A percentile compares a stretch with the other conserved stretches of the same genome.
Conservation (phyloP, 2,797 vertebrate species). For the Enteromius treurensis region DNA sequence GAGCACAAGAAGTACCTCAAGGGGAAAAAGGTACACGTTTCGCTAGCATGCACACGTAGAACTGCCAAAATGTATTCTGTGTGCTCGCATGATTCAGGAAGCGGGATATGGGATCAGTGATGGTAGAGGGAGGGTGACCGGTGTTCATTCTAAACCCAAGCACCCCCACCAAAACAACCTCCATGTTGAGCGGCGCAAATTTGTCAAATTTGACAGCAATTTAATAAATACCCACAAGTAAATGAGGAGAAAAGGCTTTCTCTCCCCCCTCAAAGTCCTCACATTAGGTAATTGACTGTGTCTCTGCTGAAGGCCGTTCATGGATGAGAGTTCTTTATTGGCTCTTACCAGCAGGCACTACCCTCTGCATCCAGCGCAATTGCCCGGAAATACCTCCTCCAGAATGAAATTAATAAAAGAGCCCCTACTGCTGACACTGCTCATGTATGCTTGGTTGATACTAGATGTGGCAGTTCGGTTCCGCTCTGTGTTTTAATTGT, state of each 20-base stretch:
- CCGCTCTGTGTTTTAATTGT: conserved; percentile 58
- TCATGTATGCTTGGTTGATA: conserved; percentile 30
- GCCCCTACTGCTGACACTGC: conserved; percentile 49
- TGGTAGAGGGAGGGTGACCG: not conserved
- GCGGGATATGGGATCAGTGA: conserved; percentile 7
- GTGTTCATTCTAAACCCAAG: conserved; percentile 1
- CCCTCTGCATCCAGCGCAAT: conserved; percentile 75
- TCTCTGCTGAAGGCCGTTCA: conserved; percentile 86
- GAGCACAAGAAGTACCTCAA: conserved; percentile 71
- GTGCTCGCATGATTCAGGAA: conserved; percentile 24
- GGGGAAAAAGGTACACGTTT: conserved; percentile 76
- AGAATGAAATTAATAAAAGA: conserved; percentile 59
- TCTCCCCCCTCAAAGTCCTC: conserved; percentile 71
- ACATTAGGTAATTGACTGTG: conserved; percentile 87
- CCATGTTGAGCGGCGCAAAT: conserved; percentile 69
- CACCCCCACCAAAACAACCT: conserved; percentile 34
- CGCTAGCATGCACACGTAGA: conserved; percentile 42
- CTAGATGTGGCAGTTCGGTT: conserved; percentile 31
- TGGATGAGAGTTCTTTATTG: conserved; percentile 86
- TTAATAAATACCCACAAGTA: conserved; percentile 84
- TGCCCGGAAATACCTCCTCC: conserved; percentile 77
- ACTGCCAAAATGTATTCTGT: conserved; percentile 29
- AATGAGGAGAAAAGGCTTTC: conserved; percentile 68
- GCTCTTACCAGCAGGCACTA: conserved; percentile 81
- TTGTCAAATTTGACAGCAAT: conserved; percentile 85